Evolutionary conservation across 2,888 invertebrate genomes (phyloP).

Genomic region (Cinara cedri): DNA sequence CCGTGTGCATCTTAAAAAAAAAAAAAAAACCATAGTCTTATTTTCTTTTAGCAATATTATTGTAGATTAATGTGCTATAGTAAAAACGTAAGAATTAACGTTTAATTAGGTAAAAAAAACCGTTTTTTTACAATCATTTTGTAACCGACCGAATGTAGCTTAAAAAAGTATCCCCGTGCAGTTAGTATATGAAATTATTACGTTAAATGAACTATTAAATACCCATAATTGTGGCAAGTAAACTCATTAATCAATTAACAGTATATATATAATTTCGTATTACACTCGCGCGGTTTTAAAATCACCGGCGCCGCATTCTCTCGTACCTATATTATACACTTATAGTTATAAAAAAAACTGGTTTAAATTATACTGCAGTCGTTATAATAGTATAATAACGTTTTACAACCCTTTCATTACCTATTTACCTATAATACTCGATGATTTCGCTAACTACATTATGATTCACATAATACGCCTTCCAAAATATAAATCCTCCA

Average conservation of each 20-base stretch:
- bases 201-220: slow-evolving; percentile 1
- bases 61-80: too few species aligned
- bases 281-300: background rate
- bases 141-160: too few species aligned
- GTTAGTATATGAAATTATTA: background rate
- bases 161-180: background rate
- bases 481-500: background rate
- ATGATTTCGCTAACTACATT: background rate
- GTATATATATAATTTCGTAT: too few species aligned
- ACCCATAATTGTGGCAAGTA: slow-evolving; percentile 6
- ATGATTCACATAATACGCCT: background rate
- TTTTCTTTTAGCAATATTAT: too few species aligned
- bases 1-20: too few species aligned
- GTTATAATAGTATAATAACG: slow-evolving; percentile 1
- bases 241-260: slow-evolving; percentile 8
- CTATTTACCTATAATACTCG: too few species aligned
- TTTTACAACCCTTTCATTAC: background rate
- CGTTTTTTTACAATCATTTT: too few species aligned
- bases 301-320: background rate
- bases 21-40: too few species aligned
- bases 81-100: too few species aligned
- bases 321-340: too few species aligned
- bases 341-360: slow-evolving; percentile 1
- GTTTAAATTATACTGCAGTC: slow-evolving; percentile 18
- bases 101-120: too few species aligned